Conservation (phyloP, 2,113 vertebrate genomes). For the Mustela nigripes region DNA sequence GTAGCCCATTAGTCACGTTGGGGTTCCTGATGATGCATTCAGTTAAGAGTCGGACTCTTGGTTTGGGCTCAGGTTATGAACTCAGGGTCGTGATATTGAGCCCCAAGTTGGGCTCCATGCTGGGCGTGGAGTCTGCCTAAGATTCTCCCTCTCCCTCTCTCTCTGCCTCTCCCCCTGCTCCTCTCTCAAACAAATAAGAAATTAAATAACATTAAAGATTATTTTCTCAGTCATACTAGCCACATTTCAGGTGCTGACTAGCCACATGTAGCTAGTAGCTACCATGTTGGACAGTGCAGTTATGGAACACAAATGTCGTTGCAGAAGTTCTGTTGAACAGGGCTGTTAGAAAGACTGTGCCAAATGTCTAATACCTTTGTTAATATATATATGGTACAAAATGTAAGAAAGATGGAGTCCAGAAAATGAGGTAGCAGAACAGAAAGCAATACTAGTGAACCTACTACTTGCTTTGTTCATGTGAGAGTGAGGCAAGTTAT, state of each 20-base stretch:
- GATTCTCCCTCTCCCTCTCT: background rate
- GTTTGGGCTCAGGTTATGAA: background rate
- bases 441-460: background rate
- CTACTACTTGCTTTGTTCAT: background rate
- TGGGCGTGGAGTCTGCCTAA: background rate
- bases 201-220: background rate
- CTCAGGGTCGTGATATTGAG: background rate
- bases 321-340: background rate
- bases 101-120: background rate
- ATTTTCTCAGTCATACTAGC: background rate
- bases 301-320: background rate
- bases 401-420: background rate
- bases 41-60: background rate
- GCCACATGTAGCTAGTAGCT: background rate
- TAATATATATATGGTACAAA: background rate
- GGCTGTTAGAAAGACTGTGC: background rate
- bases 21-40: background rate
- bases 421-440: slow-evolving; percentile 1
- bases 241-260: background rate
- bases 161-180: too few species aligned
- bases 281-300: background rate
- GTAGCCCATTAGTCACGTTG: background rate
- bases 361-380: background rate
- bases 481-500: background rate
- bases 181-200: background rate